Conservation (phyloP, 2,888 invertebrate species). For the Ormyrus rosae region DNA sequence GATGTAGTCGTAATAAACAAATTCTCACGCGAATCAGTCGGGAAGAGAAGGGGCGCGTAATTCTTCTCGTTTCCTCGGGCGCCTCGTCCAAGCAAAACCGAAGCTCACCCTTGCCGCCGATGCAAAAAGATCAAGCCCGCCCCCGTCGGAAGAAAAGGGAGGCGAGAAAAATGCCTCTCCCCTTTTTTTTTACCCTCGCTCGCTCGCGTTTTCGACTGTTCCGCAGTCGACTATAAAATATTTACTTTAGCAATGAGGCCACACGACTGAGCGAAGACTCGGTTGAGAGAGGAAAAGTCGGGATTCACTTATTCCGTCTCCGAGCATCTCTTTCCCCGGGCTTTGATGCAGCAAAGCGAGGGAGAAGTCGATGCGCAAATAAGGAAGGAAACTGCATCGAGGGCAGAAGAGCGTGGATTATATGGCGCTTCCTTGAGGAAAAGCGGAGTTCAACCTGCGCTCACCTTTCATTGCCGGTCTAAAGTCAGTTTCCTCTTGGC, state of each 20-base stretch:
- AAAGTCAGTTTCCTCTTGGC: too few relatives aligned
- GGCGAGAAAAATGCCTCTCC: conserved; percentile 51
- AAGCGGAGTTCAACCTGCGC: conserved; percentile 13
- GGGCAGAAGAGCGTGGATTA: conserved; percentile 66
- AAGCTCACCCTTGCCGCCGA: too few relatives aligned
- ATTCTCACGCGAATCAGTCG: too few relatives aligned
- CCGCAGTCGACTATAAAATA: conserved; percentile 73
- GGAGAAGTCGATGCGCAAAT: conserved; percentile 71
- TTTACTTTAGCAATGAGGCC: conserved; percentile 76
- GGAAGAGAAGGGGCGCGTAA: too few relatives aligned
- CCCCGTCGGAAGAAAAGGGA: too few relatives aligned
- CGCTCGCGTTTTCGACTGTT: conserved; percentile 51
- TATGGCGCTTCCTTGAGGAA: conserved; percentile 67
- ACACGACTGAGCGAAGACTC: conserved; percentile 65
- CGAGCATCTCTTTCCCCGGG: conserved; percentile 30
- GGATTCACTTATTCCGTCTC: conserved; percentile 55
- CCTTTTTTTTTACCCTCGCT: conserved; percentile 57
- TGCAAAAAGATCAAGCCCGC: too few relatives aligned
- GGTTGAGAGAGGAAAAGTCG: conserved; percentile 20
- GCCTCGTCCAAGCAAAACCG: too few relatives aligned
- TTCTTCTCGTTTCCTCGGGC: too few relatives aligned
- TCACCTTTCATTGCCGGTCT: too few relatives aligned
- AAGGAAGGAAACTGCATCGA: conserved; percentile 64
- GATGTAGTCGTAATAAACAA: too few relatives aligned
- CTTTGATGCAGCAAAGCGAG: conserved; percentile 57